These are phyloP conservation scores for Chymomyza caudatula DNA, from an alignment of 2,888 invertebrate genomes.

Conservation along the genomic window DNA sequence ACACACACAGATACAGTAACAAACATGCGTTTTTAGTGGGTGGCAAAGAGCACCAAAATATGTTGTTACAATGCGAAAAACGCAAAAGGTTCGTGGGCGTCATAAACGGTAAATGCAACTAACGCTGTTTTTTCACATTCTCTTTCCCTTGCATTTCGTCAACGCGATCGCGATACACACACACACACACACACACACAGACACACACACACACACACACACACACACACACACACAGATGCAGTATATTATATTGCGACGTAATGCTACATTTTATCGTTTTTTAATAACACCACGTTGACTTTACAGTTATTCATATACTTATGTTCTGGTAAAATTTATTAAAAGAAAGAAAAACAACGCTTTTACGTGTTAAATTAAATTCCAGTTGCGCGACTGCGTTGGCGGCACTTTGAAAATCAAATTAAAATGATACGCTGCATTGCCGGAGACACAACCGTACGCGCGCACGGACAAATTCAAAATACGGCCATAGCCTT, in stretches of 20 bases:
- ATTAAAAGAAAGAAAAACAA: background rate
- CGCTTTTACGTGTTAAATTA: background rate
- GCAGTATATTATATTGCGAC: background rate
- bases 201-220: conserved; percentile 1
- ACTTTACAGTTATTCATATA: background rate
- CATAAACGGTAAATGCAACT: background rate
- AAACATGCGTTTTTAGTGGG: background rate
- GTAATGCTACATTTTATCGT: background rate
- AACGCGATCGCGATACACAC: conserved; percentile 23
- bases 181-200: background rate
- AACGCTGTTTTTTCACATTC: background rate
- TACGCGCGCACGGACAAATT: background rate
- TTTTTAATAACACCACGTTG: background rate
- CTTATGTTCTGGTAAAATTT: background rate
- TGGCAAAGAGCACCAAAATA: background rate
- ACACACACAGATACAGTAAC: background rate
- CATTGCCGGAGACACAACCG: background rate
- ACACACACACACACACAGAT: background rate
- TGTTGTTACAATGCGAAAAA: background rate
- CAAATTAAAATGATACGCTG: background rate
- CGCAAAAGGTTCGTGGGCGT: background rate
- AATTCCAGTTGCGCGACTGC: no score
- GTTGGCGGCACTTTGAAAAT: no score
- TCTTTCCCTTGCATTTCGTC: conserved; percentile 19
- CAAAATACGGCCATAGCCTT: background rate